Evolutionary conservation across 2,797 vertebrate genomes (phyloP).

Genomic region (Anableps anableps): DNA sequence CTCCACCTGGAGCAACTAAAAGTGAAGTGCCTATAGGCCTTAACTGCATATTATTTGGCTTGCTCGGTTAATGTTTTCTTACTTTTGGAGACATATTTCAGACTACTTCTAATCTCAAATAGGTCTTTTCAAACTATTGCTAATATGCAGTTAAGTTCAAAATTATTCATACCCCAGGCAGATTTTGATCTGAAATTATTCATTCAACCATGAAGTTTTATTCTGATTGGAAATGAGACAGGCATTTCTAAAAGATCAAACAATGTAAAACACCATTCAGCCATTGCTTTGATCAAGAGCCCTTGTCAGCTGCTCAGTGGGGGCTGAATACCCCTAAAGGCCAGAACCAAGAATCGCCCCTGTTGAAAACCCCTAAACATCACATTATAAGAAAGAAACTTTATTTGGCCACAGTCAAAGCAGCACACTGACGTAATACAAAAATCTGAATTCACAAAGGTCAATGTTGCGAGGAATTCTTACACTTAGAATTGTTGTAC

Average conservation of each 20-base stretch:
- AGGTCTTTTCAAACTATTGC: neutral
- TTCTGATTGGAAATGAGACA: neutral
- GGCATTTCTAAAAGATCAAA: neutral
- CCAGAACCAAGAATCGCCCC: neutral
- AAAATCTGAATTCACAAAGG: constrained; percentile 16
- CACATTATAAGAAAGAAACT: neutral
- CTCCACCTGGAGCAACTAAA: neutral
- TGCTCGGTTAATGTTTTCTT: neutral
- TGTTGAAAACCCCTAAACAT: neutral
- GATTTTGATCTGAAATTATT: neutral
- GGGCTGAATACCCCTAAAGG: neutral
- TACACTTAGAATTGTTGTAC: no score
- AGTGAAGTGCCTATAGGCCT: neutral
- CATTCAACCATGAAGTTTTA: neutral
- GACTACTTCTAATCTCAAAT: neutral
- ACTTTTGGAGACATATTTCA: neutral
- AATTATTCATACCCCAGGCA: neutral
- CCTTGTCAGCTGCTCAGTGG: neutral
- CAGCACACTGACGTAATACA: constrained; percentile 12
- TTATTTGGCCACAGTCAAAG: neutral
- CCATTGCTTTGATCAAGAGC: neutral
- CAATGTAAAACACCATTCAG: neutral
- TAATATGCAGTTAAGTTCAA: neutral
- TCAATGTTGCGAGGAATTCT: constrained; percentile 16
- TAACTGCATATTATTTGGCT: neutral